Percentiles rank a stretch among this genome's conserved stretches.
Conservation (phyloP, 1,140 invertebrate species). For the Frieseomelitta varia region DNA sequence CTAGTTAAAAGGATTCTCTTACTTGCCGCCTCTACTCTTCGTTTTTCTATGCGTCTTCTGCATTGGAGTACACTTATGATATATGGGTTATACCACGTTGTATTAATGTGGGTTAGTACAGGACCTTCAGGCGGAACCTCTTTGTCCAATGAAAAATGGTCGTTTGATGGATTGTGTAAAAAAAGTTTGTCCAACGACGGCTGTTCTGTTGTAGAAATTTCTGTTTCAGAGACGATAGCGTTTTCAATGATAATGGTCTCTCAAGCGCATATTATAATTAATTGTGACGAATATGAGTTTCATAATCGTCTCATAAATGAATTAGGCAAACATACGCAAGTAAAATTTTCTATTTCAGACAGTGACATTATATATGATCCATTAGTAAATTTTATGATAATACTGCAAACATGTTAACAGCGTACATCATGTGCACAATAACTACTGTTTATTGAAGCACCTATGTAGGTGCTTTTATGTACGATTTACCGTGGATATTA, state of each 20-base stretch:
- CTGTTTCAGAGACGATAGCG: not conserved
- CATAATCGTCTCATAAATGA: too few relatives aligned
- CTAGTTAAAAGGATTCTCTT: slow-evolving; percentile 16
- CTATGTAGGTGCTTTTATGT: too few relatives aligned
- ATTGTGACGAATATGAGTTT: too few relatives aligned
- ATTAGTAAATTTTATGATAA: too few relatives aligned
- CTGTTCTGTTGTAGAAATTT: not conserved
- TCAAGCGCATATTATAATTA: too few relatives aligned
- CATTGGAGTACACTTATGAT: not conserved
- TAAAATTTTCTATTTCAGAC: too few relatives aligned
- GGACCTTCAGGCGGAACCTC: not conserved
- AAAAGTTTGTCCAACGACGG: not conserved
- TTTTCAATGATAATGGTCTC: not conserved
- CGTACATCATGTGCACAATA: too few relatives aligned
- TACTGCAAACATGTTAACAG: too few relatives aligned
- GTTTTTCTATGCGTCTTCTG: not conserved
- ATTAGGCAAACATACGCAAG: too few relatives aligned
- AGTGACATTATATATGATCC: too few relatives aligned
- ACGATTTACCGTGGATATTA: too few relatives aligned
- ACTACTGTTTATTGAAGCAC: too few relatives aligned
- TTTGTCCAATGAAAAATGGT: not conserved
- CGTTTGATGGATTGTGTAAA: not conserved
- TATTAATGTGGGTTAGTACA: not conserved
- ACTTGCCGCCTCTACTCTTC: not conserved
- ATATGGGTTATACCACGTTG: not conserved